Evolutionary conservation across 2,888 invertebrate species (phyloP), one percentile per base, ranked within the genome.

Genomic region (Lasioglossum pauxillum): DNA sequence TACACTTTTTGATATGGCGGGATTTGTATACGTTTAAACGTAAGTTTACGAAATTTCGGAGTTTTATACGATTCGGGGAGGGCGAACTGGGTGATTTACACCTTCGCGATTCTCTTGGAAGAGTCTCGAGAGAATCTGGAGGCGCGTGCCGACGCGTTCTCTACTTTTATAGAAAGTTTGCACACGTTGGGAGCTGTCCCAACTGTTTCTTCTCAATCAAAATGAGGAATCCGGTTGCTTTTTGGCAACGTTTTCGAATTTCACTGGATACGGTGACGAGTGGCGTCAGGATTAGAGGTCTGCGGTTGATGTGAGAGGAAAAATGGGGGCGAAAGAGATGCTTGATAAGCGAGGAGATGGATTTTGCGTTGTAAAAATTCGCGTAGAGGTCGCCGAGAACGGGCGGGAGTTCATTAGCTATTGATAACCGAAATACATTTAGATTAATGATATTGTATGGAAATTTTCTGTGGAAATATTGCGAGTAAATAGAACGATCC

Each of bases 231-330:
- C 4, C n/a, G 27, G 49, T 83, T 69, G 72, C 41, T 23, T 10
- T 23, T 31, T 57, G 16, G 38, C 64, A 46, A 75, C 81, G 73
- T 82, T 86, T 83, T 78, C 71, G 57, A 78, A 73, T 69, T 78
- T 78, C 69, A 71, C 69, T 35, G 35, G 57, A 41, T 49, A 60
- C 57, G 31, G 41, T 41, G n/a, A 71, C n/a, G 14, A 41, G 41
- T 41, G 41, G 71, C 38, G 72, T 83, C 75, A 49, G 27, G 38
- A 71, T 41, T 41, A n/a, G 81, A 82, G 82, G 80, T 74, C 35
- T 78, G 84, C 84, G 82, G 81, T 44, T 67, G 75, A 82, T 67
- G 87, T 80, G 90, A 90, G 85, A 57, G 57, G 60, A 64, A n/a
- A 35, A 79, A 57, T 16, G 57, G 79, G 87, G 83, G 77, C 75